These are phyloP conservation scores for Eupeodes luniger DNA, from an alignment of 2,888 invertebrate species.

Conservation along the genomic window DNA sequence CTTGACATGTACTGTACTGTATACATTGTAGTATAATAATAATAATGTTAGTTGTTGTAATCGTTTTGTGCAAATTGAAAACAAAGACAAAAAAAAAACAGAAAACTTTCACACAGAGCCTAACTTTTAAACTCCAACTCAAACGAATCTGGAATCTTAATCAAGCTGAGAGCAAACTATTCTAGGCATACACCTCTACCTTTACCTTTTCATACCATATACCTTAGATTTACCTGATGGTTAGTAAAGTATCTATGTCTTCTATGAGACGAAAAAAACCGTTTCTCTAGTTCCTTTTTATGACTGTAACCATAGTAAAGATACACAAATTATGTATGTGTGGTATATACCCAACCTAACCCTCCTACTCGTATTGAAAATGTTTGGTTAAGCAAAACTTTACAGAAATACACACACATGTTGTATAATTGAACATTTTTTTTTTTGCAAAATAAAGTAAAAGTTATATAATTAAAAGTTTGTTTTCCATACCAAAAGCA, in stretches of 20 bases:
- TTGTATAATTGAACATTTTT: background rate
- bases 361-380: too few relatives aligned
- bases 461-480: constrained; percentile 29
- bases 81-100: background rate
- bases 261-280: too few relatives aligned
- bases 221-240: background rate
- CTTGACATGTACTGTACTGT: too few relatives aligned
- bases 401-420: background rate
- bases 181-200: too few relatives aligned
- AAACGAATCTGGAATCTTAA: background rate
- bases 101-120: constrained; percentile 1
- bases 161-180: constrained; percentile 9
- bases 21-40: background rate
- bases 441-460: background rate
- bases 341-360: too few relatives aligned
- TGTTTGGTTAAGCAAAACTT: background rate
- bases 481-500: background rate
- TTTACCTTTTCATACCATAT: too few relatives aligned
- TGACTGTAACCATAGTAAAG: background rate
- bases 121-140: constrained; percentile 2
- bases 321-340: background rate
- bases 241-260: too few relatives aligned
- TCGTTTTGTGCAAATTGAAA: constrained; percentile 2
- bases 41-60: background rate
- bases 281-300: too few relatives aligned